Evolutionary conservation across 2,888 invertebrate species (phyloP), one percentile per base, ranked within the genome.

Genomic region (Helleia helle): DNA sequence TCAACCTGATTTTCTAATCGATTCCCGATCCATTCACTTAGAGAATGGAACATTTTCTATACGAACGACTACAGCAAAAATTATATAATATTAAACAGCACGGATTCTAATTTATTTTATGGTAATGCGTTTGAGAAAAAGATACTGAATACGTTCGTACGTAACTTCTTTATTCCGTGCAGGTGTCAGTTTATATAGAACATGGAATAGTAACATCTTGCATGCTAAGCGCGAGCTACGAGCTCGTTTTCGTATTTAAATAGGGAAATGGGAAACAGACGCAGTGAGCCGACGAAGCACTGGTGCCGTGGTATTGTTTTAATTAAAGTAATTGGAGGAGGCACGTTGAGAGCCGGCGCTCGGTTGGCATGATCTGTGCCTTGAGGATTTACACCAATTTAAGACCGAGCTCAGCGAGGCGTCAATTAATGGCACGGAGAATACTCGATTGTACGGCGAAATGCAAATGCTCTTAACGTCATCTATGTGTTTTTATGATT

Each of bases 251-350:
- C 79, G 76, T 83, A 81, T 83, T 81, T 83, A 81, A 83, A 84
- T 83, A 81, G 75, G 80, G 74, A 84, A 81, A 81, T 80, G 72
- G 77, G 79, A 81, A 80, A 79, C 81, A 80, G 76, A 74, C 69
- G 71, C 79, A 71, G 71, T 69, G 77, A 79, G 74, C 76, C 79
- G 76, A 74, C 77, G 79, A 65, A 76, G 72, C 72, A 69, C 69
- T 77, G 73, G 71, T 75, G 67, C 70, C 75, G 71, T 72, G 73
- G 76, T 81, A 80, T 83, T 83, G 83, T 83, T 83, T 83, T 84
- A 84, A 83, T 84, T 84, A 84, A 84, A 83, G 80, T 84, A 84
- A 83, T 84, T 84, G 83, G 81, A 79, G 77, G 76, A 81, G 80
- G 75, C 75, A 75, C 75, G 74, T 71, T 62, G 76, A 75, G 81